Evolutionary conservation across 2,797 vertebrate species (phyloP).

Genomic region (Siniperca scherzeri): DNA sequence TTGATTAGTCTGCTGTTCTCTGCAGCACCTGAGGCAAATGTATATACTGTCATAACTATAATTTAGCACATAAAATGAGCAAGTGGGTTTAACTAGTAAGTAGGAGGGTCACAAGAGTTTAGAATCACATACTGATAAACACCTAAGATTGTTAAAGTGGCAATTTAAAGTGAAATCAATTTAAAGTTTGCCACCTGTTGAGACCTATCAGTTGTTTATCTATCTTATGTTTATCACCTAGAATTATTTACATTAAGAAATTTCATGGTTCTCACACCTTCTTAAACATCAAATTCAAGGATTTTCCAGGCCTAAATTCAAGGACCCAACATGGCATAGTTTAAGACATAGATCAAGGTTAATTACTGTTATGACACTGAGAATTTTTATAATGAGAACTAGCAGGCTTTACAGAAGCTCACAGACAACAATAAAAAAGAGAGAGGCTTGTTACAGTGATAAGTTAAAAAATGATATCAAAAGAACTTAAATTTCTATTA

Average conservation of each 20-base stretch:
- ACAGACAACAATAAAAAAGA: too few relatives aligned
- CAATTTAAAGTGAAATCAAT: constrained; percentile 6
- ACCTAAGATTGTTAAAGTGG: not conserved
- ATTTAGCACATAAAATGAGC: constrained; percentile 46
- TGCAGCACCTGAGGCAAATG: constrained; percentile 58
- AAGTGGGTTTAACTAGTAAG: constrained; percentile 27
- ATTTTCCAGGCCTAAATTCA: too few relatives aligned
- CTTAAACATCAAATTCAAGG: too few relatives aligned
- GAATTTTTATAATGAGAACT: too few relatives aligned
- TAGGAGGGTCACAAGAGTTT: constrained; percentile 1
- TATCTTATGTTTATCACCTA: not conserved
- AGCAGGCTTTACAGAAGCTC: too few relatives aligned
- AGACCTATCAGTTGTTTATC: not conserved
- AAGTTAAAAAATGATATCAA: too few relatives aligned
- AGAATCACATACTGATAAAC: constrained; percentile 3
- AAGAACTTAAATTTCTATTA: too few relatives aligned
- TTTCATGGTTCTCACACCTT: too few relatives aligned
- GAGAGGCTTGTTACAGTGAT: too few relatives aligned
- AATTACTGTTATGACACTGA: too few relatives aligned
- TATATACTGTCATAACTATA: constrained; percentile 41
- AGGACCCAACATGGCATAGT: too few relatives aligned
- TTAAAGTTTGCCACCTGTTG: not conserved
- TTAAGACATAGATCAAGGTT: too few relatives aligned
- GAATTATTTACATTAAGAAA: not conserved
- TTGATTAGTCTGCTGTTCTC: constrained; percentile 62